Evolutionary conservation across 2,797 vertebrate genomes (phyloP).

Genomic region (Crax fasciolata): DNA sequence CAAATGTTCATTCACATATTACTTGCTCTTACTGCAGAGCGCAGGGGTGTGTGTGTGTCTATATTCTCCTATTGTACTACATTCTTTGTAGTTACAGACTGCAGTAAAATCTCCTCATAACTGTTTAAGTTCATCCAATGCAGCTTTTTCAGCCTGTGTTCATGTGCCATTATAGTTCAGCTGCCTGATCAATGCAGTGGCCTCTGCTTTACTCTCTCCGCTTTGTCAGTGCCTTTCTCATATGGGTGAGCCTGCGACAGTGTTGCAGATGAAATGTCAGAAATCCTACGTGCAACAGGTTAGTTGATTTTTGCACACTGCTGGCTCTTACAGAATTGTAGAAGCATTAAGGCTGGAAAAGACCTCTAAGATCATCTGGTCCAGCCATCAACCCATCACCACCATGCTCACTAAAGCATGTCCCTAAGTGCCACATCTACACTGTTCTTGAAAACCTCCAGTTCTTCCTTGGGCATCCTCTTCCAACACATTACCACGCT

Average conservation of each 20-base stretch:
- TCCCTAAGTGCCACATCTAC: too few species aligned
- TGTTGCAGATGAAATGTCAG: neutral
- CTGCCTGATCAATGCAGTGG: rapidly evolving
- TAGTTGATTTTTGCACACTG: neutral
- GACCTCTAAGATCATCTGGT: too few species aligned
- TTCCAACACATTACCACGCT: too few species aligned
- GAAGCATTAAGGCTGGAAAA: too few species aligned
- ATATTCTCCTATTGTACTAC: rapidly evolving
- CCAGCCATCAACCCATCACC: too few species aligned
- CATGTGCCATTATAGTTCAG: rapidly evolving
- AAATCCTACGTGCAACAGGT: neutral
- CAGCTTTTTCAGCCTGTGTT: neutral
- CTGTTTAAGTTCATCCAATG: rapidly evolving
- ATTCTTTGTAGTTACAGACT: neutral
- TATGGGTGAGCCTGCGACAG: neutral
- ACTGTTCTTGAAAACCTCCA: too few species aligned
- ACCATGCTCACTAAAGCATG: too few species aligned
- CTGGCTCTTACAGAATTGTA: neutral
- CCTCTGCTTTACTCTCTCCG: neutral
- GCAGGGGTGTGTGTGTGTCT: neutral
- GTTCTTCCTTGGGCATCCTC: too few species aligned
- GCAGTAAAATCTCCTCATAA: neutral
- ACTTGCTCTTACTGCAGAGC: neutral
- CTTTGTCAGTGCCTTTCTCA: neutral
- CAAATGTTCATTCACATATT: rapidly evolving